Percentiles rank a stretch among this genome's conserved stretches.
Evolutionary conservation across 2,888 invertebrate species (phyloP).

Genomic region (Limnephilus lunatus): DNA sequence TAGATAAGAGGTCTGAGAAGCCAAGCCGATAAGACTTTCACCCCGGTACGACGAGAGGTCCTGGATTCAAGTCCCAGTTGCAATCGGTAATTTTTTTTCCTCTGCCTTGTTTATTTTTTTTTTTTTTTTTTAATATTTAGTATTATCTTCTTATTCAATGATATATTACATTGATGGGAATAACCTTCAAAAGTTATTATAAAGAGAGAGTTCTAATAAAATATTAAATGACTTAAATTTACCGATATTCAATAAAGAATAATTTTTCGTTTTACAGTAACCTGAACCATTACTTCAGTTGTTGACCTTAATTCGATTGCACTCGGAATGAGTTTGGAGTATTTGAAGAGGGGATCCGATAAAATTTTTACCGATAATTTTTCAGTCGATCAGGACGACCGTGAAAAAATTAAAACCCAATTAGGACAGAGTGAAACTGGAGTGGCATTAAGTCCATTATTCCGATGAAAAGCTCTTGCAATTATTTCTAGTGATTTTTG

Average conservation of each 20-base stretch:
- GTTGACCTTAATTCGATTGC: constrained; percentile 57
- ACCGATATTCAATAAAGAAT: background rate
- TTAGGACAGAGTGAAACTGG: constrained; percentile 36
- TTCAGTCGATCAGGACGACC: constrained; percentile 19
- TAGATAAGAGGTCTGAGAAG: too few relatives aligned
- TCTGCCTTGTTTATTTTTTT: too few relatives aligned
- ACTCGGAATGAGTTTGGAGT: background rate
- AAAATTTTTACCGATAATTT: constrained; percentile 34
- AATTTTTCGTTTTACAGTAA: constrained; percentile 50
- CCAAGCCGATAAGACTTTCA: too few relatives aligned
- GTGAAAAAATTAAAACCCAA: constrained; percentile 38
- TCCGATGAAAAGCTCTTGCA: background rate
- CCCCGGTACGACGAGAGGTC: too few relatives aligned
- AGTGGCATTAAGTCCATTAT: constrained; percentile 12
- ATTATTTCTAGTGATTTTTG: background rate
- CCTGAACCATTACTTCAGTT: constrained; percentile 58
- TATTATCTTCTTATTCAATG: too few relatives aligned
- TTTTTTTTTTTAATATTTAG: too few relatives aligned
- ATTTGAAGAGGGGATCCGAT: constrained; percentile 16
- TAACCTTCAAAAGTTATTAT: too few relatives aligned
- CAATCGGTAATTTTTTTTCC: too few relatives aligned
- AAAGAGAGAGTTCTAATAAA: too few relatives aligned
- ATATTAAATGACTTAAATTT: too few relatives aligned
- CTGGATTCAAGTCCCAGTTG: too few relatives aligned
- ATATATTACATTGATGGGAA: too few relatives aligned